These are phyloP conservation scores for Nycticebus coucang DNA, from an alignment of 2,113 vertebrate species.

Conservation along the genomic window DNA sequence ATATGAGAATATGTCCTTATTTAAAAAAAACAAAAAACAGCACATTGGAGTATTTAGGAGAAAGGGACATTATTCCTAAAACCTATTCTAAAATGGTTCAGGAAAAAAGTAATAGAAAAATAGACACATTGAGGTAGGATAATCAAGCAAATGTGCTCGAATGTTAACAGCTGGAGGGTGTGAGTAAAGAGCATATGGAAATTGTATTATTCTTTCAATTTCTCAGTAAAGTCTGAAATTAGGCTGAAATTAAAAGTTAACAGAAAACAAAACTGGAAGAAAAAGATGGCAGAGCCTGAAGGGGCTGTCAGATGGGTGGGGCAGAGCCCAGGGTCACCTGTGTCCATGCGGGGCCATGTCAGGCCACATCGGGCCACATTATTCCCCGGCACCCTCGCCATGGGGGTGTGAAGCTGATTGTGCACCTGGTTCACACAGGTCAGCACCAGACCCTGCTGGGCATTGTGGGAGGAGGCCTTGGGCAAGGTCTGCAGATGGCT, in stretches of 20 bases:
- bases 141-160: neutral
- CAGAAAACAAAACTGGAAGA: neutral
- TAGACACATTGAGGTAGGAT: neutral
- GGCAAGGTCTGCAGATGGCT: neutral
- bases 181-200: neutral
- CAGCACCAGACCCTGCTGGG: neutral
- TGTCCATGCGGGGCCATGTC: accelerated
- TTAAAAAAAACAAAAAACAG: neutral
- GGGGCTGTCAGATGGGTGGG: neutral
- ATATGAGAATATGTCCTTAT: neutral
- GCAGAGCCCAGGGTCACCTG: neutral
- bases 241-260: neutral
- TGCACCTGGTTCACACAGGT: neutral
- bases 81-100: neutral
- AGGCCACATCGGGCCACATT: neutral
- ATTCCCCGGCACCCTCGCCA: neutral
- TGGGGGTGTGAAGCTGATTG: accelerated
- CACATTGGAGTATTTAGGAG: neutral
- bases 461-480: neutral
- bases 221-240: neutral
- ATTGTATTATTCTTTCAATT: neutral
- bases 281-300: neutral
- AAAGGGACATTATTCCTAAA: neutral
- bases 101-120: neutral
- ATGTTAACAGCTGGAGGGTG: neutral